Evolutionary conservation across 2,113 vertebrate genomes (phyloP), one percentile per base, ranked within the genome.

Genomic region (Leucopsar rothschildi): DNA sequence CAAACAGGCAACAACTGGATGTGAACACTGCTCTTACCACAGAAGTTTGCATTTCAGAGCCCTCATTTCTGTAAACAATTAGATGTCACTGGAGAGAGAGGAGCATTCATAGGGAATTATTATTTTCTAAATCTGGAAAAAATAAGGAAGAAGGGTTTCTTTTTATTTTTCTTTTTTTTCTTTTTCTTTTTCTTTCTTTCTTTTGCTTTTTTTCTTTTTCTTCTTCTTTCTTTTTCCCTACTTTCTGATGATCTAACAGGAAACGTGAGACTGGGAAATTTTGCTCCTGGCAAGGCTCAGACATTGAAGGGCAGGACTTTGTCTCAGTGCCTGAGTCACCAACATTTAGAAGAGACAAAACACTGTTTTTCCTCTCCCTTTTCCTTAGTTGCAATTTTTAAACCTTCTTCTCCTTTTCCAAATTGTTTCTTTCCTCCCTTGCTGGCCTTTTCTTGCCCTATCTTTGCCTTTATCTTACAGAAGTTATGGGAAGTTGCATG

Each of bases 231-330:
- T 49, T 21, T 9, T 19, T 12, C 5, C 13, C 49, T 49, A 33
- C 53, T 21, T 81, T 93, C 21, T 68, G 24, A 37, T 75, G 33
- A 63, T 64, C 33, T 88, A 68, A 93, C 16, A 78, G 24, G 49
- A 93, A 86, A 75, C 3, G 10, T 50, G 56, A 88, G n/a, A 72
- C 53, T 42, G 9, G 28, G 47, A 84, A 57, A 76, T 69, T 44
- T 79, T 1, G 0, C 28, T 93, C 21, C 56, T 5, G 2, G 19
- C 0, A 0, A 85, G 56, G 12, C 11, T 87, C 0, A 0, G 49
- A 53, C 29, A 49, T 57, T 55, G 55, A 87, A 90, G 31, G 33
- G 9, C 28, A 83, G 53, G 28, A 81, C 11, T 57, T 61, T 70
- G 20, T 31, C n/a, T 86, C 69, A 72, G 45, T 76, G 77, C 31